Evolutionary conservation across 2,113 vertebrate genomes (phyloP).

Genomic region (Acrocephalus arundinaceus): DNA sequence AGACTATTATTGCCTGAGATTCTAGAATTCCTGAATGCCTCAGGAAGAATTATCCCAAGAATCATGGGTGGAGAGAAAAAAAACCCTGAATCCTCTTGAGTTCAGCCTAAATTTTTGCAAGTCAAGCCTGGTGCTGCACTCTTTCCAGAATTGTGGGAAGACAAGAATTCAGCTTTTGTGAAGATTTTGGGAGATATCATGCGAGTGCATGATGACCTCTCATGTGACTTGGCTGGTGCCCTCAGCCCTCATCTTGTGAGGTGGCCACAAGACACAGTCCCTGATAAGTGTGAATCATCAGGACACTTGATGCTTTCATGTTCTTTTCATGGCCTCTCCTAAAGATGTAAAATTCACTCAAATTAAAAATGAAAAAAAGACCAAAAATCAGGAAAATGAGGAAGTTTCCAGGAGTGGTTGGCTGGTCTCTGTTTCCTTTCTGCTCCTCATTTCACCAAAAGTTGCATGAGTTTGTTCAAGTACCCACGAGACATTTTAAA

Average conservation of each 20-base stretch:
- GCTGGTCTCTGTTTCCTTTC: background rate
- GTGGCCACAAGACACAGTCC: background rate
- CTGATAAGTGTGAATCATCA: background rate
- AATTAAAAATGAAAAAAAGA: background rate
- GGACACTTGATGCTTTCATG: background rate
- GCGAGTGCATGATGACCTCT: accelerated
- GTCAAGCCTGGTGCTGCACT: background rate
- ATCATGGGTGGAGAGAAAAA: background rate
- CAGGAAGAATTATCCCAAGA: background rate
- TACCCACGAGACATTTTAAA: background rate
- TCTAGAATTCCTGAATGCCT: background rate
- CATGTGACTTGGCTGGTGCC: background rate
- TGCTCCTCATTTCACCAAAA: background rate
- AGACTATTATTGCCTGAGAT: background rate
- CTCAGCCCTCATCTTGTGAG: background rate
- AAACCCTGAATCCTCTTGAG: background rate
- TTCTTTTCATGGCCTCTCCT: background rate
- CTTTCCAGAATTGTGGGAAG: background rate
- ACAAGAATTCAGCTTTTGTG: background rate
- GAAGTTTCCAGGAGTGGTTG: background rate
- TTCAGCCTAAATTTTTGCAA: background rate
- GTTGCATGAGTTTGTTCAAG: background rate
- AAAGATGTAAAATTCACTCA: background rate
- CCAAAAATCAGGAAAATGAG: background rate
- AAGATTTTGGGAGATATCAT: background rate